Percentiles rank a stretch among this genome's conserved stretches.
These are phyloP conservation scores for Hypena proboscidalis DNA, from an alignment of 2,888 invertebrate species.

Conservation along the genomic window DNA sequence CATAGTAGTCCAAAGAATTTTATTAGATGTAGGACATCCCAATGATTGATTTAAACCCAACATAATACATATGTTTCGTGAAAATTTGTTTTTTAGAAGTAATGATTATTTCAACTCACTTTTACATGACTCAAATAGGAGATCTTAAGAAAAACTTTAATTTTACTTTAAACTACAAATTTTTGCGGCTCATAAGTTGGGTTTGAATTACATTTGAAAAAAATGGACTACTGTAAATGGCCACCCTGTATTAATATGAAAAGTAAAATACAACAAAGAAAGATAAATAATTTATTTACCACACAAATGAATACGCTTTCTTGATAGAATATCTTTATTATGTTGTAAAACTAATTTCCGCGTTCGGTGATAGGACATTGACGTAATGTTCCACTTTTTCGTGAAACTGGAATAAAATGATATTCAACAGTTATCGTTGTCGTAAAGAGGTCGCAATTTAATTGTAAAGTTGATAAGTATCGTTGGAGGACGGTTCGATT, in stretches of 20 bases:
- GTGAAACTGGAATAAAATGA: conserved; percentile 31
- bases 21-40: too few relatives aligned
- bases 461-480: conserved; percentile 66
- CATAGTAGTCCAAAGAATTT: too few relatives aligned
- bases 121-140: too few relatives aligned
- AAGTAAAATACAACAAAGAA: conserved; percentile 34
- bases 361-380: conserved; percentile 19
- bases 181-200: too few relatives aligned
- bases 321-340: conserved; percentile 37
- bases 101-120: too few relatives aligned
- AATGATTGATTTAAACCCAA: too few relatives aligned
- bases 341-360: conserved; percentile 38
- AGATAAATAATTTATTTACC: conserved; percentile 35
- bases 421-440: conserved; percentile 51
- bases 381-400: conserved; percentile 23
- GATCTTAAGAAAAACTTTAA: too few relatives aligned
- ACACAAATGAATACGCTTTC: conserved; percentile 31
- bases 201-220: too few relatives aligned
- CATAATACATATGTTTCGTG: too few relatives aligned
- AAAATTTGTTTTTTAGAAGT: too few relatives aligned
- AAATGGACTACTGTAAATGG: too few relatives aligned
- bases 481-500: conserved; percentile 55
- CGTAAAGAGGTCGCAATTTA: conserved; percentile 57
- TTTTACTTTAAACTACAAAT: too few relatives aligned
- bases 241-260: conserved; percentile 29